Conservation (phyloP, 2,888 invertebrate species). For the Oeneis ivallda region DNA sequence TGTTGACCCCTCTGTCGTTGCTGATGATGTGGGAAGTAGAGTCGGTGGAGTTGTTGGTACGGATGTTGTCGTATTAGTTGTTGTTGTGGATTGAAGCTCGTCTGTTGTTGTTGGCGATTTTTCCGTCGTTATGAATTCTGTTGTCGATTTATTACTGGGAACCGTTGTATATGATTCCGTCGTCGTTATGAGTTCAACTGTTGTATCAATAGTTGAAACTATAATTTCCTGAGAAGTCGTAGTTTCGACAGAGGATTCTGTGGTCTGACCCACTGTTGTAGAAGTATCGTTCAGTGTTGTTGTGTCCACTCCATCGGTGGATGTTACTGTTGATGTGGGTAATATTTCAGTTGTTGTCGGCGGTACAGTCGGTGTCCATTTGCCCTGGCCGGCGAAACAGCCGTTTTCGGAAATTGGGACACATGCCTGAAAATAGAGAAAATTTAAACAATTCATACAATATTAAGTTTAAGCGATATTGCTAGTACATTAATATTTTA, state of each 20-base stretch:
- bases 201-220: not conserved
- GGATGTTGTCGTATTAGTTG: too few relatives aligned
- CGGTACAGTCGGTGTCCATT: constrained; percentile 11
- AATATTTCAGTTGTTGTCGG: constrained; percentile 10
- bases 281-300: not conserved
- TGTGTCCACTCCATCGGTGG: not conserved
- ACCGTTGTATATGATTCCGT: not conserved
- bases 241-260: not conserved
- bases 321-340: constrained; percentile 1
- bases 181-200: not conserved
- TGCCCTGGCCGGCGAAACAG: constrained; percentile 20
- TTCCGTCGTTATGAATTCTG: not conserved
- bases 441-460: too few relatives aligned
- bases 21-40: too few relatives aligned
- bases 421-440: constrained; percentile 31
- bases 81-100: too few relatives aligned
- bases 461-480: too few relatives aligned
- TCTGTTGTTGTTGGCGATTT: not conserved
- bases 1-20: too few relatives aligned
- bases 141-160: not conserved
- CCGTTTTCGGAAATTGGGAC: constrained; percentile 36
- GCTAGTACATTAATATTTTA: too few relatives aligned
- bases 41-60: too few relatives aligned
- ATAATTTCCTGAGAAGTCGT: not conserved
- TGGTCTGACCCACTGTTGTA: too few relatives aligned